Evolutionary conservation across 2,797 vertebrate species (phyloP), one percentile per base, ranked within the genome.

Genomic region (Tokudaia muenninki): DNA sequence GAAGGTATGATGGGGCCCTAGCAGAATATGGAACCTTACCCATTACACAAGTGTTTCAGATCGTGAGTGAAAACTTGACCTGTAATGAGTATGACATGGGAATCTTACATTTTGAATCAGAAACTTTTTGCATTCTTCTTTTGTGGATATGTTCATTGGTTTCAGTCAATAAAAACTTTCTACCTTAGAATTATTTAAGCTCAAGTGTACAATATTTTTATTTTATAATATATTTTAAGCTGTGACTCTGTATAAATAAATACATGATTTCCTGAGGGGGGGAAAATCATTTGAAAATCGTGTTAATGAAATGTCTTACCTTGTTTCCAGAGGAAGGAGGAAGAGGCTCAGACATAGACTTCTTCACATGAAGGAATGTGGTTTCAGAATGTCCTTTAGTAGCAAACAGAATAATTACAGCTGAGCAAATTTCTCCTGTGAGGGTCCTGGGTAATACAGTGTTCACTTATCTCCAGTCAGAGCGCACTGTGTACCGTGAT

Each of bases 131-230:
- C 4, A 50, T 91, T 92, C 67, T 94, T 12, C 90, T 83, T 90
- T 63, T 91, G 10, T 91, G 91, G 91, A 74, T 96, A 74, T 94
- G 67, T 80, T 92, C 91, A 74, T 55, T 97, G 87, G 65, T 87
- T 94, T 44, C 17, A 87, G 26, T 96, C 94, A 97, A 75, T 98
- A 87, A 29, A 96, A 87, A 89, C 90, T 98, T 95, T 92, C 75
- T 63, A 14, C 86, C 57, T 97, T 95, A 91, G 26, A 87, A 97
- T 47, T 84, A 81, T 80, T 81, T 91, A 92, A 97, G 94, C 1
- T 55, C 44, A 96, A 82, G 78, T 95, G 63, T 74, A 61, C 22
- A 91, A 8, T 63, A 75, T 92, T 92, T 94, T 92, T 63, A 55
- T 74, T 89, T 92, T 37, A 74, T 92, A 91, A 47, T 47, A 65